Evolutionary conservation across 2,797 vertebrate species (phyloP), one percentile per base, ranked within the genome.

Genomic region (Tokudaia tokunoshimensis): DNA sequence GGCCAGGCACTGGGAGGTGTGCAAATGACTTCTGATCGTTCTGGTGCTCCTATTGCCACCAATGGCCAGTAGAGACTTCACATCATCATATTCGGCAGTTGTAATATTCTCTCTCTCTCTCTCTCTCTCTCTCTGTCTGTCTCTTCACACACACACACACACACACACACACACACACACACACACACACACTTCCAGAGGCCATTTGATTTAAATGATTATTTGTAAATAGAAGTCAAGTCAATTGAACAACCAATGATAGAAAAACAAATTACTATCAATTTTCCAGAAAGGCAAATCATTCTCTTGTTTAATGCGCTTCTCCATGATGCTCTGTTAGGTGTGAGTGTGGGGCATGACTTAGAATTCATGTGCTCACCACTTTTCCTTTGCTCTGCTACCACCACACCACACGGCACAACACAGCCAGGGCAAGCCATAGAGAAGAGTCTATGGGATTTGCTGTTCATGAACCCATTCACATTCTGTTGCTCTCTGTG

Each of bases 401-500:
- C 52, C 22, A 17, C 24, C 6, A 34, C 2, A 20, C 26, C 6
- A 34, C 3, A 19, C 12, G 93, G 94, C 37, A 37, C 79, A 80
- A 91, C 92, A 61, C 34, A 93, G 83, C 59, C 44, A 93, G 91
- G 79, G 90, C 5, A 90, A 44, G 79, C 80, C 87, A 83, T 44
- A 74, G 84, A 31, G 26, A 59, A 91, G 89, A 96, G 13, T 6
- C 91, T 83, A 20, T 59, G 91, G 8, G 7, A 72, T 94, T 97
- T 97, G 57, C 95, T 97, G 2, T 89, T 83, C 11, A 95, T 95
- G 41, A 10, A 29, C 63, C 93, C 92, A 89, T 65, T 34, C 79
- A 97, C 96, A 82, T 89, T 91, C 94, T 94, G 95, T 90, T 75
- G 89, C 84, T 98, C 97, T 97, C 93, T 97, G n/a, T 97, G 96